A percentile compares a stretch with the other conserved stretches of the same genome.
These are phyloP conservation scores for Argyra leucocephala DNA, from an alignment of 2,888 invertebrate genomes.

Conservation along the genomic window DNA sequence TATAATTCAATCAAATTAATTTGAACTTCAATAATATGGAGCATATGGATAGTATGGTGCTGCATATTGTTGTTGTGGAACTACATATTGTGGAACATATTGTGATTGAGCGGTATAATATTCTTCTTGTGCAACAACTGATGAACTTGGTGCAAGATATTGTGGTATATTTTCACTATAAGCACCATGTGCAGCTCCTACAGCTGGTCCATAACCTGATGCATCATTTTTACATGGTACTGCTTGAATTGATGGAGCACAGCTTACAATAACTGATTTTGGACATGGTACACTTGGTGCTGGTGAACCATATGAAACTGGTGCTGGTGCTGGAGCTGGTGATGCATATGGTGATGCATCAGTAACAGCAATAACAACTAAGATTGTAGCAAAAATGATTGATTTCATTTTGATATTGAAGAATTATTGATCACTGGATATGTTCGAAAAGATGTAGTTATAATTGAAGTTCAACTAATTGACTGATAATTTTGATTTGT, in stretches of 20 bases:
- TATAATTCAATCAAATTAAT: too few relatives aligned
- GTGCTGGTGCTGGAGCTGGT: conserved; percentile 13
- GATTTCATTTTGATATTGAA: background rate
- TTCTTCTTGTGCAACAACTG: too few relatives aligned
- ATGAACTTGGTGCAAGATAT: background rate
- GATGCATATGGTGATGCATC: conserved; percentile 9
- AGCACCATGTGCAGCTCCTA: background rate
- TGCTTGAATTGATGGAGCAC: conserved; percentile 15
- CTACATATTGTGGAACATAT: background rate
- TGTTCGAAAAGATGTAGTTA: too few relatives aligned
- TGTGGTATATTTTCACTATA: background rate
- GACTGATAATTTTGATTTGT: too few relatives aligned
- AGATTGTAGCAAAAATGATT: background rate
- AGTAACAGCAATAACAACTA: background rate
- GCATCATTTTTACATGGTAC: conserved; percentile 12
- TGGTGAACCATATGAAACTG: conserved; percentile 7
- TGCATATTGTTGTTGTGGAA: background rate
- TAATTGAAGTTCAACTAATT: too few relatives aligned
- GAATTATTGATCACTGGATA: too few relatives aligned
- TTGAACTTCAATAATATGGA: background rate
- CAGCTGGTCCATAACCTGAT: background rate
- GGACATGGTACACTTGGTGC: conserved; percentile 13
- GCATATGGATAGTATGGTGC: background rate
- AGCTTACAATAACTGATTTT: conserved; percentile 11
- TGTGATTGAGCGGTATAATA: too few relatives aligned